phyloP scores from a whole-genome alignment of 64 coral and sea anemone genomes.

The Acropora tenuis region DNA sequence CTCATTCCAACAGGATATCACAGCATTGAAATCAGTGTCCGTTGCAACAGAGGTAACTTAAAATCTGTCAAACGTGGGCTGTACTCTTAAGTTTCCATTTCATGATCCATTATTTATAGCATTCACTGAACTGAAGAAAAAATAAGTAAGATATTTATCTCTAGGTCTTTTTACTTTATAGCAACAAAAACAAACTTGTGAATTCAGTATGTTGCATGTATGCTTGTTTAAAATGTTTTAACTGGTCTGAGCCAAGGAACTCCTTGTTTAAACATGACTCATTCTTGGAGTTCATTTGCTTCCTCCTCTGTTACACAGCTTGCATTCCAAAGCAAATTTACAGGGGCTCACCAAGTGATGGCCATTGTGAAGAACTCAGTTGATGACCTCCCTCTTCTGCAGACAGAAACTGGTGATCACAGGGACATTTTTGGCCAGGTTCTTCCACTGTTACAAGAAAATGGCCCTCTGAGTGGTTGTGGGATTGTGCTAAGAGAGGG shows the following conservation, averaged over 20 bases:
- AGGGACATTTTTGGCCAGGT: neutral
- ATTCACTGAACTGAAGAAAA: no score
- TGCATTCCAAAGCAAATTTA: neutral
- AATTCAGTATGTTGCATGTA: no score
- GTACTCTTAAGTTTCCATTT: no score
- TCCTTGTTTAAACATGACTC: no score
- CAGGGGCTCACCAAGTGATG: neutral
- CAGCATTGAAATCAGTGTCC: conserved; percentile 22
- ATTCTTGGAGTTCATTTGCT: neutral
- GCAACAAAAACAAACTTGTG: no score
- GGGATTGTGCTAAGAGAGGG: conserved; percentile 12
- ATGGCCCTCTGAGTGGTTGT: conserved; percentile 14
- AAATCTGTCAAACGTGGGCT: no score
- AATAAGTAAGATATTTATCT: no score
- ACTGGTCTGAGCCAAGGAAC: no score
- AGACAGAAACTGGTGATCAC: neutral
- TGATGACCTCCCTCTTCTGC: neutral
- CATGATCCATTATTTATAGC: no score
- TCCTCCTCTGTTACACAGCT: neutral
- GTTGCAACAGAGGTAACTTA: conserved; percentile 34
- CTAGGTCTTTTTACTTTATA: no score
- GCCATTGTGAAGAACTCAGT: conserved; percentile 2
- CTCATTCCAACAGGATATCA: conserved; percentile 26
- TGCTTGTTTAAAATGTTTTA: no score
- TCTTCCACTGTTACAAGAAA: neutral